Percentiles rank a stretch among this genome's conserved stretches.
These are phyloP conservation scores for Ferrisia virgata DNA, from an alignment of 2,888 invertebrate species.

Conservation along the genomic window DNA sequence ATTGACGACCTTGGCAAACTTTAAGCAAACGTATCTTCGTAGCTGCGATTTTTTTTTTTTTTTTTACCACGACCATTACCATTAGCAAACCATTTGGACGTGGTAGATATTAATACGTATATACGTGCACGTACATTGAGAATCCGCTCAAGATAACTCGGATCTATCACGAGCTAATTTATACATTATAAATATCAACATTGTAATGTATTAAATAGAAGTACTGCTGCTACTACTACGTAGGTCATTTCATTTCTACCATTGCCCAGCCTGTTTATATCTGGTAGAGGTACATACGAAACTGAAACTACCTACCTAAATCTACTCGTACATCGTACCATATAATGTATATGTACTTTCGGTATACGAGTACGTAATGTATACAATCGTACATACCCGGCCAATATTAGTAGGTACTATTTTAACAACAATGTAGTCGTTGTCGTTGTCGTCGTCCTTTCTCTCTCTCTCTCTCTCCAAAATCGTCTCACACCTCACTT, in stretches of 20 bases:
- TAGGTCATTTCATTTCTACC: no score
- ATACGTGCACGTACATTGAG: neutral
- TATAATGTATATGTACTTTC: no score
- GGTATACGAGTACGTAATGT: neutral
- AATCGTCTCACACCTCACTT: neutral
- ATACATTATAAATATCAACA: no score
- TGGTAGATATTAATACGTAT: neutral
- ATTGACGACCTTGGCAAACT: slow-evolving; percentile 12
- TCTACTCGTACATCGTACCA: no score
- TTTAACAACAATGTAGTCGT: neutral
- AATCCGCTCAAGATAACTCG: neutral
- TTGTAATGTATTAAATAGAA: no score
- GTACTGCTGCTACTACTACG: no score
- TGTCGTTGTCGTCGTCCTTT: neutral
- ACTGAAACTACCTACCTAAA: no score
- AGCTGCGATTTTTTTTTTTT: neutral
- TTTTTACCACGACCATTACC: neutral
- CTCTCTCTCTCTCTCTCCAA: neutral
- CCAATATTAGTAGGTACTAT: neutral
- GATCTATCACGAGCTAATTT: neutral
- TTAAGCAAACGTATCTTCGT: slow-evolving; percentile 15
- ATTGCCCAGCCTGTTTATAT: no score
- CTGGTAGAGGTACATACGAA: no score
- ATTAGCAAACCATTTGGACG: neutral
- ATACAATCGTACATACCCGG: neutral